Conservation (phyloP, 37 sponge, comb jelly and placozoan genomes). For the Lycopodina hypogea region DNA sequence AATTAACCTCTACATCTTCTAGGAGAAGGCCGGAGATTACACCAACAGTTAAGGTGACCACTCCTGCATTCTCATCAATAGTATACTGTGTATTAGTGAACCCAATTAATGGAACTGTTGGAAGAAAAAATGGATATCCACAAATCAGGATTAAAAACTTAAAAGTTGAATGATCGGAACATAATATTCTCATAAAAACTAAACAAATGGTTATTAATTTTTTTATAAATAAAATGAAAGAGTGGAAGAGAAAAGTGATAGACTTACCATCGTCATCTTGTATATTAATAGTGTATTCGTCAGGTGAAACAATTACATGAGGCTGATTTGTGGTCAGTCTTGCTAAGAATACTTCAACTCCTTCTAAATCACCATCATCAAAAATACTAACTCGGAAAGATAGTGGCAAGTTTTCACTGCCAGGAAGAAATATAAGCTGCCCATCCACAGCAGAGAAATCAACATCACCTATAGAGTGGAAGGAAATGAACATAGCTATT, state of each 20-base stretch:
- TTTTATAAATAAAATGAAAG: too few species aligned
- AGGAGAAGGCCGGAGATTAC: not conserved
- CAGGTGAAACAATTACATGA: not conserved
- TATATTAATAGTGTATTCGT: not conserved
- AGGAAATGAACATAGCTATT: too few species aligned
- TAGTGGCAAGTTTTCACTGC: too few species aligned
- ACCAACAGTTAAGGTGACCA: conserved; percentile 2
- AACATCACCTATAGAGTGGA: too few species aligned
- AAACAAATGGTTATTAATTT: too few species aligned
- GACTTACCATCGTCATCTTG: conserved; percentile 5
- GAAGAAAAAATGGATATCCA: too few species aligned
- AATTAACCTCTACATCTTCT: not conserved
- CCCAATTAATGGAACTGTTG: conserved; percentile 31
- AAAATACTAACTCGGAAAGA: not conserved
- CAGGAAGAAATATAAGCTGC: too few species aligned
- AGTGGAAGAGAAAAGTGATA: too few species aligned
- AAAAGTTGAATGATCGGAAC: too few species aligned
- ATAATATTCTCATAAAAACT: too few species aligned
- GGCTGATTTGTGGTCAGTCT: not conserved
- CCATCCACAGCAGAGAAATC: too few species aligned
- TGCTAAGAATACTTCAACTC: not conserved
- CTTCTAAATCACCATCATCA: not conserved
- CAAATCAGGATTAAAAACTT: too few species aligned
- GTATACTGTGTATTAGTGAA: conserved; percentile 10
- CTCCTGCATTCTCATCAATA: not conserved